Base-by-base conservation (phyloP, 2,888 invertebrate genomes). In the Cetonia aurata region DNA sequence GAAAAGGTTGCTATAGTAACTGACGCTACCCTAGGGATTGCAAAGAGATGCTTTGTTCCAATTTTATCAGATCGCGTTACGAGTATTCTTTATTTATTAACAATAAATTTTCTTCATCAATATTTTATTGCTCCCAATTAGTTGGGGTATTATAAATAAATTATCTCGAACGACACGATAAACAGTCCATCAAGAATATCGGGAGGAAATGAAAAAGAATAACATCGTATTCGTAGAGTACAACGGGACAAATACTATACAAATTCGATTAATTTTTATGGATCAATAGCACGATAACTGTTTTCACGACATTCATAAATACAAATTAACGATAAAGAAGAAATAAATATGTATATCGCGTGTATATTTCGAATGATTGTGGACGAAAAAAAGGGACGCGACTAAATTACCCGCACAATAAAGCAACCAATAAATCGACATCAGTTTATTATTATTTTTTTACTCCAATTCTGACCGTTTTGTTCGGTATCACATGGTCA, bases 391-490 rank as follows among this genome's bases (percentile, higher is more conserved):
- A 53, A 12, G 19, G 42, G 19, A n/a, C 15, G 19, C 12, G 41
- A 57, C 42, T 19, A 57, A 44, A 15, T 41, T 57, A 41, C 41
- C 41, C 37, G 41, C 37, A 42, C 41, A 57, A 42, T 42, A 57
- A 57, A 57, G 17, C 42, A 57, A 42, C 57, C 41, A 42, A 57
- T 57, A 57, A 57, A 57, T 57, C 42, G 57, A 57, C 33, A 19
- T 44, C 57, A 57, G 42, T 57, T 57, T 56, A 56, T 56, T 57
- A 19, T 57, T 33, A 42, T 57, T 42, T 19, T 25, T 25, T 25
- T 25, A 25, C 25, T 25, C 25, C 4, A 25, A 25, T 4, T 25
- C 25, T 25, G 25, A 15, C 17, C 57, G n/a, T 17, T 31, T 13
- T 13, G 31, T 55, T 37, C 1, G 37, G 37, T 10, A 55, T 42